Evolutionary conservation across 2,888 invertebrate species (phyloP), one percentile per base, ranked within the genome.

Genomic region (Itoplectis maculator): DNA sequence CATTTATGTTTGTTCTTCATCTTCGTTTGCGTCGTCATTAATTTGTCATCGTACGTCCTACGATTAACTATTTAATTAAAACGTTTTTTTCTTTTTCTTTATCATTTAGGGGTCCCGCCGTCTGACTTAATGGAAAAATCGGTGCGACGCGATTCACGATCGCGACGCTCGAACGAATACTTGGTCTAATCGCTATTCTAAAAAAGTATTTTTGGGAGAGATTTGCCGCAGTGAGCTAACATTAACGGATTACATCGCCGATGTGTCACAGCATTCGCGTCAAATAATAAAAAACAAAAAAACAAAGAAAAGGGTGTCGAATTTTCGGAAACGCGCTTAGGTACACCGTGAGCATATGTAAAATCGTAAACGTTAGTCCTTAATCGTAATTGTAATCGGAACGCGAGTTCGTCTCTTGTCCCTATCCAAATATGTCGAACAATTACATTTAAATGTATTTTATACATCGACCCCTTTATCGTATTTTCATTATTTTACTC

Each of bases 31-130:
- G 37, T 68, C 65, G 20, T 56, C 47, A 66, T 74, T 37, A 70
- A 74, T 82, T 79, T 70, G n/a, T n/a, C 61, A 79, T 29, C 79
- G 74, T 79, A 80, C 69, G 69, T 76, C 23, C 79, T 83, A 83
- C 86, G 88, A 89, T 88, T 90, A 91, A 89, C 88, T 90, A 90
- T 88, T 90, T 89, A 88, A 88, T 90, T 88, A 90, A 88, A 88
- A 86, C 81, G 81, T 90, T 88, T 88, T 84, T 88, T 89, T 90
- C 88, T 23, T 40, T 59, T 70, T n/a, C 45, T 70, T 76, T 81
- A 81, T 78, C 49, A 51, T 82, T 76, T 76, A 68, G 69, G 90
- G 91, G 90, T 90, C 90, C 91, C 90, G 61, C 61, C 73, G 87
- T 87, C 86, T 90, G 87, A 88, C 88, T 91, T 90, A 90, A 83